Evolutionary conservation across 2,797 vertebrate genomes (phyloP), one percentile per base, ranked within the genome.

Genomic region (Sardinella longiceps): DNA sequence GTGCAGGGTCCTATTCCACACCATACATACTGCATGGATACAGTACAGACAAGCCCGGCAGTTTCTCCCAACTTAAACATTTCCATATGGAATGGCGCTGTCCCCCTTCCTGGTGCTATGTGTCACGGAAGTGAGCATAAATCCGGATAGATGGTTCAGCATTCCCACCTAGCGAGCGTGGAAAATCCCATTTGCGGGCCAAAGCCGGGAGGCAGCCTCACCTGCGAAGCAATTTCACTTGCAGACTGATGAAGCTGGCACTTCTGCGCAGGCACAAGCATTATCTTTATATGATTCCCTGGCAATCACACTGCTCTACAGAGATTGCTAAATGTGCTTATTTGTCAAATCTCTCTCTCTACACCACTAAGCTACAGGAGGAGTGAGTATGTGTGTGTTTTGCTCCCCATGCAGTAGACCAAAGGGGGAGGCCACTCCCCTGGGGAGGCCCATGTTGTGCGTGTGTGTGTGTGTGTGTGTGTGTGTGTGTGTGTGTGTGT

Each of bases 301-400:
- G 66, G 83, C 84, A 74, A 81, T 88, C 86, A 82, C 80, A 70
- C 51, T 63, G 51, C 77, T 84, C 86, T 33, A 83, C 83, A 82
- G 60, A 89, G 81, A 86, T 82, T 80, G 74, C 82, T 82, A 85
- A 86, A 88, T 86, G 80, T 85, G 60, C 77, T 84, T 80, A 87
- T 89, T 89, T 84, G 84, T 86, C 58, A 50, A 86, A 80, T 81
- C n/a, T 25, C 18, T 81, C n/a, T 25, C 18, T 11, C 39, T 48
- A 46, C 83, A 86, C 51, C 60, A 82, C 83, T 43, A 30, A 46
- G 70, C 33, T 77, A 37, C 18, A 39, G 33, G 46, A 39, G 33
- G 46, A 48, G 46, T 48, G 46, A 3, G 43, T 45, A 7, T 45
- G 43, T 45, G 43, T 7, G 63, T 43, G 33, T 39, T 33, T 18